These are phyloP conservation scores for Andrena marginata DNA, from an alignment of 2,888 invertebrate genomes.

Conservation along the genomic window DNA sequence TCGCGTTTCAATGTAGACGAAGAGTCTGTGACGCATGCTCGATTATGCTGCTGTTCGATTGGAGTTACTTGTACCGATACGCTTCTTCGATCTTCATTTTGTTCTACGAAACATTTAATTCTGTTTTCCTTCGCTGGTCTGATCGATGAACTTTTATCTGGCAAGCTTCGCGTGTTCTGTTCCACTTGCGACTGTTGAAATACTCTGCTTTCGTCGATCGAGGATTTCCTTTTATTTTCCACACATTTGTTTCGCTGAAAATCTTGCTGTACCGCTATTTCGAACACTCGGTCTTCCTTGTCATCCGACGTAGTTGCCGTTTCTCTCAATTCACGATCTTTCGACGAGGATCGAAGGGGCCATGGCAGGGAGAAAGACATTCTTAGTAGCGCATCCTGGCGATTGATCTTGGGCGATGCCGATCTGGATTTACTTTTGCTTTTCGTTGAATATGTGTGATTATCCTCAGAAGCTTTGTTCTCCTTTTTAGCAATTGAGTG, in stretches of 20 bases:
- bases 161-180: background rate
- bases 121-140: background rate
- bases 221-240: conserved; percentile 12
- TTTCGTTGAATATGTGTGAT: conserved; percentile 23
- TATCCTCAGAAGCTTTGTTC: conserved; percentile 20
- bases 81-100: background rate
- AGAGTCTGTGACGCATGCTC: background rate
- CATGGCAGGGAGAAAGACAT: conserved; percentile 65
- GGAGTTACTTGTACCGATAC: background rate
- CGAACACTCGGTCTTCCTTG: background rate
- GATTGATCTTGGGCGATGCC: conserved; percentile 62
- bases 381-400: conserved; percentile 55
- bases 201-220: background rate
- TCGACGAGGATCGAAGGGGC: conserved; percentile 60
- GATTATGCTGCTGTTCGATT: background rate
- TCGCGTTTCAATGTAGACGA: background rate
- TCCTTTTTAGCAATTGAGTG: conserved; percentile 35
- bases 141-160: background rate
- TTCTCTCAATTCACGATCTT: conserved; percentile 43
- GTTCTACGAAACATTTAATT: background rate
- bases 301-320: background rate
- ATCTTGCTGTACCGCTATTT: no score
- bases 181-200: background rate
- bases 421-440: conserved; percentile 65
- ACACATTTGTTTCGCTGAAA: background rate